Base-by-base conservation (phyloP, 1,140 invertebrate species). In the Harlomillsia oculata region DNA sequence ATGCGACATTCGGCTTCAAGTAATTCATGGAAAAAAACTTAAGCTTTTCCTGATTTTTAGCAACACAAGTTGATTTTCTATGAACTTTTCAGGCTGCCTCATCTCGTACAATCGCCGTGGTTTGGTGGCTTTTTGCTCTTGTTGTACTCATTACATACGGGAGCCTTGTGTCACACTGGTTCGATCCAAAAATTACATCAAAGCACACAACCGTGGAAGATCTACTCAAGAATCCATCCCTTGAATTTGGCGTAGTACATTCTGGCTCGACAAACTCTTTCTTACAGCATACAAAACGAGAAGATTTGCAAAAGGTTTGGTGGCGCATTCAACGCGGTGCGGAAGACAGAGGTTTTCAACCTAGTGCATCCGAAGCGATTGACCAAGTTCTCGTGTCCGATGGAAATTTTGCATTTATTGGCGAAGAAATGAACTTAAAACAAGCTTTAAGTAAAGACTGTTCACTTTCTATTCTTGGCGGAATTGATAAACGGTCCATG, bases 101-200 rank as follows among this genome's bases (percentile, higher is more conserved):
- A 13, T 62, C 64, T 25, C 14, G 64, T 26, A 65, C 64, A 11
- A 62, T 65, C 34, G 64, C 64, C 25, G 49, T 62, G 2, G 58
- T 62, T 21, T 65, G 64, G 64, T 65, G 64, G 64, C 26, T 65
- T 5, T 65, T 65, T 39, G 59, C 64, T 6, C 55, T 65, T 20
- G 43, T 59, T 16, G 44, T 58, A 37, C 23, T 65, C 11, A 65
- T 65, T 18, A 60, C 59, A 14, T 65, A 65, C 43, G 64, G 57
- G 6, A 62, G 60, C 28, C 45, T 65, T 1, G 51, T 62, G 3
- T 57, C 60, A 5, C 60, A 65, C 32, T 62, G 60, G 60, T 65
- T 65, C 39, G 58, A 60, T 46, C 55, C 59, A 14, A 36, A 34
- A 23, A 30, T 39, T 2, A 23, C 49, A 8, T 43, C 37, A 3